phyloP scores from a whole-genome alignment of 2,888 invertebrate species.

The Netelia inedita region DNA sequence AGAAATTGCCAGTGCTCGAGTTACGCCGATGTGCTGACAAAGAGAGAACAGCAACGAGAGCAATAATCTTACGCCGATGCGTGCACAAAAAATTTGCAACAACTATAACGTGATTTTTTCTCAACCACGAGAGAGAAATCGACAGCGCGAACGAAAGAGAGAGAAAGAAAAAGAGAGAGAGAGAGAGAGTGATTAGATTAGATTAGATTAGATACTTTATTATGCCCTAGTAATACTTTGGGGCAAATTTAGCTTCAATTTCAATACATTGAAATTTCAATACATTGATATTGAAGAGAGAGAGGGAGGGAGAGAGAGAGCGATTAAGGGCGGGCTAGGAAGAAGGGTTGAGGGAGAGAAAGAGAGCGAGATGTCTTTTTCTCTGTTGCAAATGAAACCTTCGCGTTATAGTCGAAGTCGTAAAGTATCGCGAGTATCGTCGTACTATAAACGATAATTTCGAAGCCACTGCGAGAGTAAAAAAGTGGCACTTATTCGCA shows the following conservation, averaged over 20 bases:
- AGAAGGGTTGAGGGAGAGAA: not conserved
- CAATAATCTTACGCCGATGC: not conserved
- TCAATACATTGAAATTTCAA: no score
- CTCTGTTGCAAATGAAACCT: conserved; percentile 47
- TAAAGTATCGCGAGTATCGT: conserved; percentile 25
- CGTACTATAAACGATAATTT: conserved; percentile 36
- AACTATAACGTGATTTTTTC: not conserved
- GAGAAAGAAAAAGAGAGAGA: conserved; percentile 26
- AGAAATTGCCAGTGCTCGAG: not conserved
- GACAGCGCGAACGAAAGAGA: not conserved
- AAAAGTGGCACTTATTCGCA: conserved; percentile 7
- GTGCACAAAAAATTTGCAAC: conserved; percentile 23
- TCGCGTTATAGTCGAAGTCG: conserved; percentile 9
- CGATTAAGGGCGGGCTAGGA: no score
- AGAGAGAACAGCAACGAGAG: not conserved
- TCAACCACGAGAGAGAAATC: not conserved
- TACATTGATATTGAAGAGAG: no score
- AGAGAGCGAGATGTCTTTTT: conserved; percentile 37
- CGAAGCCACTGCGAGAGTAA: not conserved
- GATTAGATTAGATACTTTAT: no score
- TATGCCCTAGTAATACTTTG: no score
- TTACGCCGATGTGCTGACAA: not conserved
- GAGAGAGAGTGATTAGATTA: no score
- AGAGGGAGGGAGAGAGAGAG: no score
- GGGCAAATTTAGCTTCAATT: no score